Evolutionary conservation across 2,113 vertebrate genomes (phyloP), one percentile per base, ranked within the genome.

Genomic region (Aspiorhynchus laticeps): DNA sequence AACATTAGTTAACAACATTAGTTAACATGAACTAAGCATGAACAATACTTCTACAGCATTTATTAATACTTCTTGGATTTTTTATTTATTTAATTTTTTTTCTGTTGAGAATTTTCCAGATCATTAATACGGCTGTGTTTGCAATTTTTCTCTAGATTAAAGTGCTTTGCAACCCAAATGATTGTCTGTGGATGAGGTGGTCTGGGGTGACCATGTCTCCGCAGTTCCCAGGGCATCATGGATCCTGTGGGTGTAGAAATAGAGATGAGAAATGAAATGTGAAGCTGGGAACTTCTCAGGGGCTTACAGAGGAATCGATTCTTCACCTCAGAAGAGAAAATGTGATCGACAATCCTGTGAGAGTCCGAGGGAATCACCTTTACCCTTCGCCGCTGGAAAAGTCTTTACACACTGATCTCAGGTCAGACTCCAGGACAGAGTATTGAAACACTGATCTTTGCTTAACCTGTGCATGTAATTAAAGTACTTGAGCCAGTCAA

Each of bases 221-320:
- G 7, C 56, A 19, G 65, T 74, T 74, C 71, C 71, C 71, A 74
- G 36, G 33, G 33, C 19, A 73, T 73, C 10, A 8, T 21, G 67
- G 67, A 1, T 24, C 33, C 33, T 38, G 15, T 53, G 8, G 26
- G 48, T 10, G 48, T 31, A 51, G 43, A 53, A 51, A 53, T 33
- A 53, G 48, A 51, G 43, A 78, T 78, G 76, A 78, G 76, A 78
- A 33, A 78, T 9, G 0, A 78, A 78, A 78, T 75, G 73, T 48
- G 74, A 14, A 19, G 43, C 46, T 24, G 48, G 26, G 76, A 78
- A 53, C 48, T 53, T 78, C 26, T 53, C 26, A n/a, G 75, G 75
- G 75, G 75, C 75, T 78, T 78, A 31, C 4, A 5, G 48, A 53
- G 46, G 36, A 77, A 53, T 78, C 48, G 48, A 78, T 78, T 78